Base-by-base conservation (phyloP, 2,888 invertebrate genomes). In the Meliscaeva auricollis region DNA sequence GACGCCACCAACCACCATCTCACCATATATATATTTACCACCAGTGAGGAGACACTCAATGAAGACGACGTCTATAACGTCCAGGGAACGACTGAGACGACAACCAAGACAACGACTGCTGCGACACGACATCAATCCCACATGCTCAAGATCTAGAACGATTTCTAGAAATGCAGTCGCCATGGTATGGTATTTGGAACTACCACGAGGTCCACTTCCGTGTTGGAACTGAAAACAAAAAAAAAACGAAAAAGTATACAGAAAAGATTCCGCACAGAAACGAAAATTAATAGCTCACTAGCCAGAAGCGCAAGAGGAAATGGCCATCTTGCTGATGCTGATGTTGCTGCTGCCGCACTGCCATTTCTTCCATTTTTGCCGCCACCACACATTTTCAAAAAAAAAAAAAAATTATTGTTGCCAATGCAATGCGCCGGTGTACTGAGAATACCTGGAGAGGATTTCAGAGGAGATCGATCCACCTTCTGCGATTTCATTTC, bases 201-300 rank as follows among this genome's bases (percentile, higher is more conserved):
- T 85, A 73, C 85, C 75, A 85, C 72, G 72, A 81, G 76, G 81
- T 73, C 76, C 81, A 77, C 76, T 81, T 85, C 85, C 85, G 76
- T 69, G 85, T 85, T 76, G 72, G 20, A 56, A 62, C 41, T 68
- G 54, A 46, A 52, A 48, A 52, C 9, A 48, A 74, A 60, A 50
- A 52, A 66, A 22, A 32, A 11, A n/a, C n/a, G n/a, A n/a, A n/a
- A n/a, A n/a, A n/a, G n/a, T n/a, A n/a, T n/a, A n/a, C n/a, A 30
- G 38, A 41, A 26, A 56, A 38, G 58, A 58, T 58, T 22, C 73
- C 30, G 20, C 64, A 70, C 64, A 70, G 76, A 77, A 77, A 81
- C 76, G 81, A 85, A 85, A 85, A 85, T 85, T 85, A 85, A 85
- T 85, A 85, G 81, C 85, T 81, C 85, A 76, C 81, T 81, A 76